phyloP scores from a whole-genome alignment of 2,113 vertebrate genomes.

The Mormoops blainvillei region DNA sequence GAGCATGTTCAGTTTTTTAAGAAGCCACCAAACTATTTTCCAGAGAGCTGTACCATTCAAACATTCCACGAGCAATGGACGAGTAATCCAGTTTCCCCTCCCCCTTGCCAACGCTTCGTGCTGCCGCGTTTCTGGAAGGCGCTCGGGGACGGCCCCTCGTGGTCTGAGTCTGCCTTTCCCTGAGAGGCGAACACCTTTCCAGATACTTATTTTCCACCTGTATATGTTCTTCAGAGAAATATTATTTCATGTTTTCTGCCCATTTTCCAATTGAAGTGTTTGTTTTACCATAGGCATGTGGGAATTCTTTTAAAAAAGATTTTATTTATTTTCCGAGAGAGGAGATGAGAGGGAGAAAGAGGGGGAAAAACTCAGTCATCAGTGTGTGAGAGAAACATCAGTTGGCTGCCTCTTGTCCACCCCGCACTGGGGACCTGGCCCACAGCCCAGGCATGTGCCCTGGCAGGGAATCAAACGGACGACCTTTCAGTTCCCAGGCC shows the following conservation, averaged over 20 bases:
- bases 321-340: too few relatives aligned
- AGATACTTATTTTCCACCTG: neutral
- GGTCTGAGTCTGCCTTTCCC: neutral
- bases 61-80: fast-evolving
- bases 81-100: neutral
- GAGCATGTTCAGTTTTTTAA: neutral
- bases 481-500: too few relatives aligned
- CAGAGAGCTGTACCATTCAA: neutral
- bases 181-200: neutral
- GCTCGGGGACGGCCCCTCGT: neutral
- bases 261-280: neutral
- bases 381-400: too few relatives aligned
- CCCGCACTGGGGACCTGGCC: too few relatives aligned
- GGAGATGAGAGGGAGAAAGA: too few relatives aligned
- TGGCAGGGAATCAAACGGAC: too few relatives aligned
- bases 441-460: too few relatives aligned
- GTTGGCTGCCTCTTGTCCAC: too few relatives aligned
- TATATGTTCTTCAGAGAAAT: neutral
- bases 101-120: neutral
- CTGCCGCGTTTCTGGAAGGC: neutral
- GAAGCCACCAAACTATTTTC: neutral
- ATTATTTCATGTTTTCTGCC: neutral
- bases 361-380: too few relatives aligned
- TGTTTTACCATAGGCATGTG: neutral
- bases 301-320: too few relatives aligned